Evolutionary conservation across 1,140 invertebrate species (phyloP).

Genomic region (Brachionus paranguensis): DNA sequence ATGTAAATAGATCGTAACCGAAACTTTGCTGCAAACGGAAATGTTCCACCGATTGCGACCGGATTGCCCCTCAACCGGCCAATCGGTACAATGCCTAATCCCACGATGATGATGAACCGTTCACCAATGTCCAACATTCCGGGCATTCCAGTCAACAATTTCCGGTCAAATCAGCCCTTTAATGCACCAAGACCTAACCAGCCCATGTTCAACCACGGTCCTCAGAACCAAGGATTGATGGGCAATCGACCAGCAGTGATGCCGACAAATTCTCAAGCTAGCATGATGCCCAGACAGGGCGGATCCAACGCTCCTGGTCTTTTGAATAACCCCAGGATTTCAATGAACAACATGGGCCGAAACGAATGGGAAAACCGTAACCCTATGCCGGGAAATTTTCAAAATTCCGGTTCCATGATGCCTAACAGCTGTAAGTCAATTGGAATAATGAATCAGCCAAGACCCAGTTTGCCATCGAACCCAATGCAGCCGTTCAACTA

Average conservation of each 20-base stretch:
- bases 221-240: constrained; percentile 46
- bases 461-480: neutral
- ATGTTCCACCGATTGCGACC: neutral
- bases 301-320: constrained; percentile 61
- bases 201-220: constrained; percentile 49
- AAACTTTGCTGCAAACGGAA: neutral
- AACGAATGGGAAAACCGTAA: constrained; percentile 67
- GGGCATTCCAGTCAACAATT: neutral
- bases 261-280: constrained; percentile 40
- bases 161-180: constrained; percentile 14
- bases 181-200: constrained; percentile 50
- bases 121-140: constrained; percentile 13
- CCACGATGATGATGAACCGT: constrained; percentile 49
- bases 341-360: constrained; percentile 58
- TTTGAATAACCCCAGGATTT: constrained; percentile 55
- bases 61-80: constrained; percentile 57
- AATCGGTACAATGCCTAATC: constrained; percentile 62
- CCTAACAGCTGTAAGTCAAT: neutral
- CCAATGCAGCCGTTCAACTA: neutral
- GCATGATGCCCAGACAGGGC: constrained; percentile 42
- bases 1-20: constrained; percentile 19
- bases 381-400: constrained; percentile 41
- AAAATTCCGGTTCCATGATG: neutral
- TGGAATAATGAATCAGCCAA: constrained; percentile 5
- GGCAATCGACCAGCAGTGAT: constrained; percentile 58